Conservation (phyloP, 2,113 vertebrate species). For the Chinchilla lanigera region DNA sequence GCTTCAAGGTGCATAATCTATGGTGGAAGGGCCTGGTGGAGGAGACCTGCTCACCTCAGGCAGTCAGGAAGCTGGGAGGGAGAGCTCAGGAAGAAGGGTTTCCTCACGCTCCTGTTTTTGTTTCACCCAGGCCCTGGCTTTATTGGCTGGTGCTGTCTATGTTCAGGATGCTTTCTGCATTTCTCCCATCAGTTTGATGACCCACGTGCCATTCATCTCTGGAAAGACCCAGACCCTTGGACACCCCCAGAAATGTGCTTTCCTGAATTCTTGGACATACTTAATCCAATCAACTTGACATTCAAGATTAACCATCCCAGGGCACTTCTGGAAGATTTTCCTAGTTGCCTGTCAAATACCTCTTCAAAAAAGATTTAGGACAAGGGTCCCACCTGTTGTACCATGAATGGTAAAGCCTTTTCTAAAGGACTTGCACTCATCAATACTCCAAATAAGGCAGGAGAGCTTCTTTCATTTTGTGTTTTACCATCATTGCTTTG, state of each 20-base stretch:
- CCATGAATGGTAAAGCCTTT: background rate
- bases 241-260: background rate
- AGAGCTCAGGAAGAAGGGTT: background rate
- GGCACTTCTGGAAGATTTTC: background rate
- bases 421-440: background rate
- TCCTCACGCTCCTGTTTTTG: background rate
- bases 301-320: background rate
- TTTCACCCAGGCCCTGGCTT: background rate
- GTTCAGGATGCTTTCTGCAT: background rate
- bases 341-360: background rate
- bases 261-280: background rate
- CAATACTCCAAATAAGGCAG: accelerated
- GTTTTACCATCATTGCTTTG: background rate
- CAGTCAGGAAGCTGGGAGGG: background rate
- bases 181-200: background rate
- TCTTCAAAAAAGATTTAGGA: background rate
- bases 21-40: background rate
- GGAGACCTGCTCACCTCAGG: background rate
- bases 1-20: background rate
- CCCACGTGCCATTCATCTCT: background rate
- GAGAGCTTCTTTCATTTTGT: background rate
- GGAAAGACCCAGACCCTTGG: background rate
- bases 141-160: background rate
- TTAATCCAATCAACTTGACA: background rate
- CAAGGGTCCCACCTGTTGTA: background rate